Conservation (phyloP, 2,113 vertebrate species). For the Tetrao urogallus region DNA sequence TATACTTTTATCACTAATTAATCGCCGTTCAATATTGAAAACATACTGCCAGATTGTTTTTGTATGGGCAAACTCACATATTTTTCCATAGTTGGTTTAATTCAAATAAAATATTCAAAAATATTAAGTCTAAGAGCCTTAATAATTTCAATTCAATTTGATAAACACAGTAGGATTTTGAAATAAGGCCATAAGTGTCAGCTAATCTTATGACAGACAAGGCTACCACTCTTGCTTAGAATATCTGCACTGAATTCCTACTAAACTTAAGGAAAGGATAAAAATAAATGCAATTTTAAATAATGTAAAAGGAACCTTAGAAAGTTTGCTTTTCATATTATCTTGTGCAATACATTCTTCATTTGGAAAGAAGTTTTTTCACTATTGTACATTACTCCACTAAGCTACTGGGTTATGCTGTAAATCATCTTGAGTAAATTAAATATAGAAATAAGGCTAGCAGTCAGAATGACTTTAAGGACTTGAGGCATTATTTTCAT, state of each 20-base stretch:
- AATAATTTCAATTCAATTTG: slow-evolving; percentile 32
- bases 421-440: neutral
- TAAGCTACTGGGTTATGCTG: neutral
- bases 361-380: neutral
- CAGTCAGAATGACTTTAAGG: neutral
- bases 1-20: neutral
- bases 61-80: neutral
- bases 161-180: neutral
- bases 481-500: neutral
- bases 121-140: neutral
- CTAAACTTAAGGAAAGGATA: neutral
- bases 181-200: slow-evolving; percentile 21
- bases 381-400: neutral
- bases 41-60: neutral
- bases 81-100: neutral
- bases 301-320: neutral
- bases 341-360: neutral
- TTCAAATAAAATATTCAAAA: slow-evolving; percentile 18
- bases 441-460: neutral
- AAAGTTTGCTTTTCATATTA: neutral
- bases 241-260: slow-evolving; percentile 16
- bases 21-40: neutral
- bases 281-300: slow-evolving; percentile 12
- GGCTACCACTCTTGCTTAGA: neutral
- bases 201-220: slow-evolving; percentile 5